phyloP scores from a whole-genome alignment of 23 tunicate genomes.

The Phallusia fumigata region DNA sequence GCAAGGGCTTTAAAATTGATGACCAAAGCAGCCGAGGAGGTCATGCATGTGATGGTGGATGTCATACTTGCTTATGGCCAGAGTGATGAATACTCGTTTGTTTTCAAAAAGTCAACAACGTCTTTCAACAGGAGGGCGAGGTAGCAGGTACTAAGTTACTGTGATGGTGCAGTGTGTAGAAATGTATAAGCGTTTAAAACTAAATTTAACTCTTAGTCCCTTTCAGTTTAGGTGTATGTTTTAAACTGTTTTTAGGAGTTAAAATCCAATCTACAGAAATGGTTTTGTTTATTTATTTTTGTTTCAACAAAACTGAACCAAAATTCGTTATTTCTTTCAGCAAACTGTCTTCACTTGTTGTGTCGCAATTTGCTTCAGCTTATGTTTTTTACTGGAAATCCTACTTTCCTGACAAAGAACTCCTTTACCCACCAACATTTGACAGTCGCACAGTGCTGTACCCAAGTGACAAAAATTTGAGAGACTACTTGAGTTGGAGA shows the following conservation, averaged over 20 bases:
- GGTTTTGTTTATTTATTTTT: no score
- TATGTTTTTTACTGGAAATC: conserved; percentile 75
- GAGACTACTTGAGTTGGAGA: conserved; percentile 96
- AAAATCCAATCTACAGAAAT: no score
- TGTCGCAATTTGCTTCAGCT: conserved; percentile 74
- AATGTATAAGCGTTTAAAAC: no score
- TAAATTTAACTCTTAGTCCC: no score
- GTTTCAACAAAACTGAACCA: no score
- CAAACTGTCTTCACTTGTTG: conserved; percentile 83
- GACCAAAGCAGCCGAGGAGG: conserved; percentile 60
- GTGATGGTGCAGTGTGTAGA: no score
- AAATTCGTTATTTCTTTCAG: conserved; percentile 31
- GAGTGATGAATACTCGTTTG: conserved; percentile 96
- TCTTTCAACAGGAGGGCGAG: conserved; percentile 84
- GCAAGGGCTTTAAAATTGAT: conserved; percentile 60
- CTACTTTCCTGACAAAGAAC: conserved; percentile 50
- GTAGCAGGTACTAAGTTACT: conserved; percentile 25
- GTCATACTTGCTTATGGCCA: conserved; percentile 80
- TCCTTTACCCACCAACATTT: conserved; percentile 90
- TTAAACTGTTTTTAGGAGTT: no score
- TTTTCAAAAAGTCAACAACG: conserved; percentile 76
- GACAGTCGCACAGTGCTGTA: conserved; percentile 73
- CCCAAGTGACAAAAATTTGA: conserved; percentile 71
- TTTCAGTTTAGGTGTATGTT: no score
- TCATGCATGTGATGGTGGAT: conserved; percentile 54